Conservation (phyloP, 2,797 vertebrate species). For the Bradypodion ventrale region DNA sequence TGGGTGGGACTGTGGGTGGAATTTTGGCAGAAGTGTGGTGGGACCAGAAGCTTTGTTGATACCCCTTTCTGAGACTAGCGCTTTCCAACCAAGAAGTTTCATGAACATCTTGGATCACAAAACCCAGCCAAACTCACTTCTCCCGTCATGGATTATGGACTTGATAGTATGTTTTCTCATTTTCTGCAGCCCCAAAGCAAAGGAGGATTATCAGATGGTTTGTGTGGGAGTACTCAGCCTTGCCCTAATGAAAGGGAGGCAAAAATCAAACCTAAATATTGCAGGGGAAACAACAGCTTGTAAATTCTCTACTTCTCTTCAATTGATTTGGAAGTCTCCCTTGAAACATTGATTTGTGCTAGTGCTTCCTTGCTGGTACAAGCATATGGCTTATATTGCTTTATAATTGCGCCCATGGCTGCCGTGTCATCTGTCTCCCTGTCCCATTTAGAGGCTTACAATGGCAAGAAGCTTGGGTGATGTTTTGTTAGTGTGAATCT, state of each 20-base stretch:
- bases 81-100: neutral
- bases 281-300: neutral
- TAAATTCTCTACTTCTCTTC: neutral
- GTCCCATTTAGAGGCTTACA: neutral
- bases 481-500: neutral
- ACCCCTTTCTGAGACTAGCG: neutral
- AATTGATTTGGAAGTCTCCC: neutral
- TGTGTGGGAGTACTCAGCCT: too few species aligned
- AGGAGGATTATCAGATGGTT: neutral
- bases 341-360: neutral
- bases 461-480: rapidly evolving
- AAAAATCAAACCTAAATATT: neutral
- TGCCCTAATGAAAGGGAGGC: too few species aligned
- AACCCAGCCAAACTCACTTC: neutral
- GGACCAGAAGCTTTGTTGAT: neutral
- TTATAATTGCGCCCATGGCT: rapidly evolving
- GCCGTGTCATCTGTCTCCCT: neutral
- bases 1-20: too few species aligned
- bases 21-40: too few species aligned
- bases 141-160: too few species aligned
- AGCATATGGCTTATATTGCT: slow-evolving; percentile 6
- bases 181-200: too few species aligned
- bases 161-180: too few species aligned
- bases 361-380: neutral
- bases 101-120: too few species aligned